Percentiles rank a stretch among this genome's conserved stretches.
Conservation (phyloP, 2,113 vertebrate genomes). For the Dromas ardeola region DNA sequence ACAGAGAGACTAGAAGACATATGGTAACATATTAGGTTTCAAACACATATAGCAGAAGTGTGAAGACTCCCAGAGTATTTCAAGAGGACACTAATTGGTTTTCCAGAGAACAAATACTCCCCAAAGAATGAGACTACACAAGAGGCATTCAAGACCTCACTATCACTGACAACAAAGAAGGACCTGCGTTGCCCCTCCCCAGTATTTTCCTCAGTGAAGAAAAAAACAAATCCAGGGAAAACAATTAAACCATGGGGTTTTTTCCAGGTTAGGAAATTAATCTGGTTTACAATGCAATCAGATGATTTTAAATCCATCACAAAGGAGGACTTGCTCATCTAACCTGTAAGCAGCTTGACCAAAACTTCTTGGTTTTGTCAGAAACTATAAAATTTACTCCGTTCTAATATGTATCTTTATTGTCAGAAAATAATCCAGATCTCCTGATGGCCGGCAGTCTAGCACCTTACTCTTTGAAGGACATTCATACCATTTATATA, state of each 20-base stretch:
- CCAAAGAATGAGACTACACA: not conserved
- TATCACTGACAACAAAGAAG: not conserved
- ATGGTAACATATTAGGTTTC: not conserved
- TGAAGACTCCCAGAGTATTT: not conserved
- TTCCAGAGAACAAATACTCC: not conserved
- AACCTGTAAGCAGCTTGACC: not conserved
- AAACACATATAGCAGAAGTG: not conserved
- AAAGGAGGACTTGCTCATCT: not conserved
- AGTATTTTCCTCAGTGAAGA: not conserved
- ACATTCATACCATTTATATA: not conserved
- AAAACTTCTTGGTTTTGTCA: not conserved
- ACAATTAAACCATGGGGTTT: not conserved
- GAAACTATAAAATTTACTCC: not conserved
- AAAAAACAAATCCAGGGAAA: not conserved
- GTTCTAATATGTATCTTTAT: not conserved
- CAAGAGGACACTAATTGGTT: not conserved
- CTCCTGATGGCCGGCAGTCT: not conserved
- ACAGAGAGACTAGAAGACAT: not conserved
- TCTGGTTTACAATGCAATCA: not conserved
- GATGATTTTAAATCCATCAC: not conserved
- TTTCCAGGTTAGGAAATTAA: not conserved
- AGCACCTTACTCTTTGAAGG: not conserved
- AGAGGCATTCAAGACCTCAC: not conserved
- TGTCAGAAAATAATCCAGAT: not conserved
- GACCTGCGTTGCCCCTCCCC: not conserved